Base-by-base conservation (phyloP, 2,113 vertebrate species). In the Corvus hawaiiensis region DNA sequence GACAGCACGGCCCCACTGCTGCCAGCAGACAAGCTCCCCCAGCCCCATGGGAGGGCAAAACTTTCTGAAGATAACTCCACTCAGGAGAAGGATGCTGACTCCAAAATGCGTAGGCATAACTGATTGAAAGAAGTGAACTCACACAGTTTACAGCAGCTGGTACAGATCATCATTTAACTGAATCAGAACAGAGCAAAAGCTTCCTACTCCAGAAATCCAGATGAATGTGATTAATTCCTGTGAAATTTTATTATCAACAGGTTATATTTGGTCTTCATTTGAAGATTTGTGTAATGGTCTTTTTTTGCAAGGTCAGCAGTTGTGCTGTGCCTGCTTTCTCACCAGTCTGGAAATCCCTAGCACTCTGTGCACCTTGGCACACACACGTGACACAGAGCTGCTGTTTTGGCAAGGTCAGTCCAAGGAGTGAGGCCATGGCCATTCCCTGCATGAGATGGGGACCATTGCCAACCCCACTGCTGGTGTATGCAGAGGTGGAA, bases 101-200 rank as follows among this genome's bases (percentile, higher is more conserved):
- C 26, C 66, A 43, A 88, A 85, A 41, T 83, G 82, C 2, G 64
- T 92, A 61, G 92, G 94, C 64, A 37, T 86, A 94, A 93, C 90
- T 75, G 90, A 93, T 89, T 96, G 84, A 95, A 91, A 91, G 82
- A 51, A 82, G 78, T 91, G 78, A 96, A 91, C 84, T 96, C 95
- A 94, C 55, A 14, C 81, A 56, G 59, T 92, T 91, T 88, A 39
- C 22, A 37, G 93, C 87, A 95, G 75, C 87, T 91, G 92, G 59
- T 74, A 84, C 88, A 88, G 72, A 95, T 93, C 61, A 80, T 88
- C 80, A 59, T 77, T 91, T 55, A 78, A 77, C 85, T 92, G 94
- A 95, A 88, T 96, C 94, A 90, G 72, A 91, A n/a, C 35, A 66
- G 55, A 88, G 52, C 35, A 84, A 77, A 88, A 30, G 44, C 76